Evolutionary conservation across 2,113 vertebrate species (phyloP).

Genomic region (Syngnathus scovelli): DNA sequence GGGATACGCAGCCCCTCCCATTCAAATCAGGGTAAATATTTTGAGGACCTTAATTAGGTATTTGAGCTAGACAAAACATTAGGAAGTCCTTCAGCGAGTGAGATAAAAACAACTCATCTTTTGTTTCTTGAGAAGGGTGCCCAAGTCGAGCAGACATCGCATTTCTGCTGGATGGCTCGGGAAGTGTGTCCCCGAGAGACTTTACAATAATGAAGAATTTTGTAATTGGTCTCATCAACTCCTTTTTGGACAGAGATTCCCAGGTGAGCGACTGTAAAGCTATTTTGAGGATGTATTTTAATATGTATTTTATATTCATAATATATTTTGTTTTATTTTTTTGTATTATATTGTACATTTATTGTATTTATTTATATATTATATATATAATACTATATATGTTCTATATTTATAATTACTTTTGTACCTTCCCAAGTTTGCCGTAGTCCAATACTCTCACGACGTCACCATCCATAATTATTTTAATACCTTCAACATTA

Average conservation of each 20-base stretch:
- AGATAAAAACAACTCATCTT: neutral
- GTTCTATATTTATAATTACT: neutral
- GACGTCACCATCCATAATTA: fast-evolving
- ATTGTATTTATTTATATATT: neutral
- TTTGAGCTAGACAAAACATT: too few relatives aligned
- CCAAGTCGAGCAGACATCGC: constrained; percentile 54
- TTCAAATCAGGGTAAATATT: too few relatives aligned
- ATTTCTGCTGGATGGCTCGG: constrained; percentile 69
- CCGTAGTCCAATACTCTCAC: constrained; percentile 44
- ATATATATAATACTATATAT: neutral
- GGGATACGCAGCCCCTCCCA: too few relatives aligned
- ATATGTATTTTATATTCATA: neutral
- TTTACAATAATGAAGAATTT: constrained; percentile 51
- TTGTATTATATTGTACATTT: neutral
- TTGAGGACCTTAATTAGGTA: too few relatives aligned
- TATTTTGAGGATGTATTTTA: neutral
- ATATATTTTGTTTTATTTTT: neutral
- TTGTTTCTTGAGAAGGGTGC: constrained; percentile 51
- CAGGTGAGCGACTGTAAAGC: constrained; percentile 25
- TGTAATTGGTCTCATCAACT: constrained; percentile 38
- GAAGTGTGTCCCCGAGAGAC: fast-evolving
- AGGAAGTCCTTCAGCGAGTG: too few relatives aligned
- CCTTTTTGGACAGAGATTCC: constrained; percentile 24
- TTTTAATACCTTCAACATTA: constrained; percentile 28
- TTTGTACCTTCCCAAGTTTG: constrained; percentile 50